These are phyloP conservation scores for Mastacembelus armatus DNA, from an alignment of 2,797 vertebrate genomes.

Conservation along the genomic window DNA sequence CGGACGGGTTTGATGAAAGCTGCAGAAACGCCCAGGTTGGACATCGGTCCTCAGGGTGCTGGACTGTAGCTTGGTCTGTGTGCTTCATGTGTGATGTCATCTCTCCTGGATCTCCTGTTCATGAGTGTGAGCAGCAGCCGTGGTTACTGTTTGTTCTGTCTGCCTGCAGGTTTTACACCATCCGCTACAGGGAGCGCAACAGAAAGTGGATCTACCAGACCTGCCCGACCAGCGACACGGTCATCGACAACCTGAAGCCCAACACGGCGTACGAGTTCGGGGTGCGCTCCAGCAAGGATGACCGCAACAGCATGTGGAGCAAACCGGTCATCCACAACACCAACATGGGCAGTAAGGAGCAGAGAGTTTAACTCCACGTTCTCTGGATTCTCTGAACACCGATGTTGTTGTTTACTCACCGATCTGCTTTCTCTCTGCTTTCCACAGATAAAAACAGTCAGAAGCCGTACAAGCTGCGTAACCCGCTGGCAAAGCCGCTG, in stretches of 20 bases:
- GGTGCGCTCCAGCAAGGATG: conserved; percentile 88
- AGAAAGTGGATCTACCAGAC: conserved; percentile 96
- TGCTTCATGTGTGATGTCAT: no score
- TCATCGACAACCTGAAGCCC: conserved; percentile 92
- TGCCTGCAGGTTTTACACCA: conserved; percentile 89
- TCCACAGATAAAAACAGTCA: conserved; percentile 75
- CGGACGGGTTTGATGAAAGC: no score
- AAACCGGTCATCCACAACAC: conserved; percentile 89
- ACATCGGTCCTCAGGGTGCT: no score
- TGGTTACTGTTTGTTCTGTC: no score
- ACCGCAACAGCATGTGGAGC: conserved; percentile 90
- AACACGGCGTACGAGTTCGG: conserved; percentile 94
- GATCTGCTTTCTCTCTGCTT: conserved; percentile 4
- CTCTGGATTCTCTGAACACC: no score
- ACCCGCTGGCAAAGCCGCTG: conserved; percentile 29
- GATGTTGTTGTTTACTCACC: background rate
- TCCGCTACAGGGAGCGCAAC: conserved; percentile 93
- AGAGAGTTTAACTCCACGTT: background rate
- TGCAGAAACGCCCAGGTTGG: no score
- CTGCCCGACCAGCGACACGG: conserved; percentile 93
- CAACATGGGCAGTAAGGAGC: conserved; percentile 84
- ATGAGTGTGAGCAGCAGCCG: no score
- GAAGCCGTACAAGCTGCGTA: conserved; percentile 65
- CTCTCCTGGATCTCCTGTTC: no score
- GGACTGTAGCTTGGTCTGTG: no score